Base-by-base conservation (phyloP, 1,140 invertebrate genomes). In the Drosophila cardini region DNA sequence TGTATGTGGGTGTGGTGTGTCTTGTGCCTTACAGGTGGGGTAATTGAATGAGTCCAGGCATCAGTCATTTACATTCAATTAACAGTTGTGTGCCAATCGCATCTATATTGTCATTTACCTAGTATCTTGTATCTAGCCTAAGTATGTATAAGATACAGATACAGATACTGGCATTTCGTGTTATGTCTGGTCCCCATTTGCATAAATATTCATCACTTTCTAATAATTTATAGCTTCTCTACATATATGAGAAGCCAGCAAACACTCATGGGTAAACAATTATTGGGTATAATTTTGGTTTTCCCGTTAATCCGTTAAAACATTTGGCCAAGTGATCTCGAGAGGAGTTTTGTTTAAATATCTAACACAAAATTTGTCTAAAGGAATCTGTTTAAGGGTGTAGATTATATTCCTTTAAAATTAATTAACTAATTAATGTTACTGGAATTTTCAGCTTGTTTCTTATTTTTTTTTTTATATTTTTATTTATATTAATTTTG, bases 11-110 rank as follows among this genome's bases (percentile, higher is more conserved):
- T 48, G n/a, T 42, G 60, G 15, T 15, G 43, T 45, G 15, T 26
- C 4, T 4, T 36, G 57, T 32, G 10, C 40, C 34, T 68, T 63
- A 72, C 80, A 84, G 80, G 77, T 86, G 76, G 58, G 82, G 75
- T 85, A 85, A 85, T 85, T 85, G 81, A 85, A 85, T 86, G 78
- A 72, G 61, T 45, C 55, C 45, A 61, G 78, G 73, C 63, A 64
- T 58, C 61, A 79, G 62, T 76, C 83, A 79, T 87, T 86, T 86
- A 87, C 79, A 87, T 87, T 86, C 82, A 86, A 86, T 86, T 86
- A 86, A 83, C 82, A 86, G 79, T 86, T 87, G 76, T 79, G 77
- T 76, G 73, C 60, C 32, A 38, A 38, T 67, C 40, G 26, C 60
- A 40, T 52, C 43, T 45, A 36, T 68, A 80, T 53, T 55, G 42